Evolutionary conservation across 2,113 vertebrate species (phyloP), one percentile per base, ranked within the genome.

Genomic region (Desmodus rotundus): DNA sequence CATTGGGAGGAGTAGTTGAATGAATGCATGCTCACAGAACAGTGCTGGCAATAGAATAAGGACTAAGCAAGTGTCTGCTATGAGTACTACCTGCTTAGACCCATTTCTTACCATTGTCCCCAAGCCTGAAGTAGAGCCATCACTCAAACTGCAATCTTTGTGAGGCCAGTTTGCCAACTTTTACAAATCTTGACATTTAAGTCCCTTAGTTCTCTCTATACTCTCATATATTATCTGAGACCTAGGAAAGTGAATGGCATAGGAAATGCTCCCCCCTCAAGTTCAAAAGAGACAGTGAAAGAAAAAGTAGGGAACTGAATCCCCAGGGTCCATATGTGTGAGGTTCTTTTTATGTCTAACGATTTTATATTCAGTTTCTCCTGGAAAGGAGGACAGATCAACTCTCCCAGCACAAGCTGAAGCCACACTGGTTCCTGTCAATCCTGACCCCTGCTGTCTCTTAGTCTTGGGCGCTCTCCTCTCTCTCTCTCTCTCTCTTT

Each of bases 201-300:
- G 17, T 11, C n/a, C 41, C 61, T 88, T 67, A 14, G 7, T 87
- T 86, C 61, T 84, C 43, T 87, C n/a, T 86, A 52, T 91, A 63
- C 28, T 63, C 61, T 63, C 61, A 63, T 15, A 63, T 31, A 73
- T 86, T 93, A 65, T 41, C 85, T 84, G 56, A 97, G 43, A 87
- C 9, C 3, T 41, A 50, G 15, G 22, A 22, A 80, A 92, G 15
- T 36, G 10, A 77, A 41, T 0, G 1, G 72, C 65, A 78, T 14
- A 72, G 28, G 41, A 77, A 93, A 74, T 45, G 26, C 43, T 77
- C 92, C 74, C 6, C 28, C 41, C 82, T 95, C 26, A 22, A 70
- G 67, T 93, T 97, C 76, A 83, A 90, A 54, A 87, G 81, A 93
- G 38, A 94, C 15, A 19, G 68, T 9, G 36, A 93, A 58, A 67